Evolutionary conservation across 2,797 vertebrate species (phyloP).

Genomic region (Pterois miles): DNA sequence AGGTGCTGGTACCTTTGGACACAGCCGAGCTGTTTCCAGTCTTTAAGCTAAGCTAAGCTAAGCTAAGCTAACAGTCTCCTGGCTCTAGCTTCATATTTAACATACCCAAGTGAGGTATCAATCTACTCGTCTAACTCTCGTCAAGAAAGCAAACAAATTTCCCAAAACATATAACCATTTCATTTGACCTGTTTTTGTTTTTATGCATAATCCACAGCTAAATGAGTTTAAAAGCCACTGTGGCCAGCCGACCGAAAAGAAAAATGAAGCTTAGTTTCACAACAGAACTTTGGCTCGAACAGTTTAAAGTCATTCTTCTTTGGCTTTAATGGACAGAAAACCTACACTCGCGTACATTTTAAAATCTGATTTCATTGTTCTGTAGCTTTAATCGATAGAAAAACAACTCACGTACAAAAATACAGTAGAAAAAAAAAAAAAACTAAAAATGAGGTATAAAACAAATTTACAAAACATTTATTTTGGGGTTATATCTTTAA

Average conservation of each 20-base stretch:
- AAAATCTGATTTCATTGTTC: constrained; percentile 37
- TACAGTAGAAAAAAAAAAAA: constrained; percentile 82
- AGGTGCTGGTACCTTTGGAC: too few relatives aligned
- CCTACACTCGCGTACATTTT: constrained; percentile 21
- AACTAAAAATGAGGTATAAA: constrained; percentile 86
- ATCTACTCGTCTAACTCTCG: too few relatives aligned
- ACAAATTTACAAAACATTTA: constrained; percentile 86
- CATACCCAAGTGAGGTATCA: background rate
- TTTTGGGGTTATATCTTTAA: constrained; percentile 70
- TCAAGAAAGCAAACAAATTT: background rate
- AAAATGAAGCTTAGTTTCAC: constrained; percentile 22
- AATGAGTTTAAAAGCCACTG: background rate
- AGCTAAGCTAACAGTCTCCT: too few relatives aligned
- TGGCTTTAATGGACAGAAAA: constrained; percentile 30
- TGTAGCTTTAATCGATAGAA: constrained; percentile 63
- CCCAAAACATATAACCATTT: too few relatives aligned
- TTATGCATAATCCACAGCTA: background rate
- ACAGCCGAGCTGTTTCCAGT: too few relatives aligned
- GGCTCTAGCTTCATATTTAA: too few relatives aligned
- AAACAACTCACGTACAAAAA: constrained; percentile 73
- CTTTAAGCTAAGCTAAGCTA: too few relatives aligned
- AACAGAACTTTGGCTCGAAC: constrained; percentile 26
- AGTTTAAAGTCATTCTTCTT: constrained; percentile 17
- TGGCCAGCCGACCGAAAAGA: background rate
- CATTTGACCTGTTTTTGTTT: background rate